phyloP scores from a whole-genome alignment of 1,140 invertebrate species.

The Helicoverpa armigera region DNA sequence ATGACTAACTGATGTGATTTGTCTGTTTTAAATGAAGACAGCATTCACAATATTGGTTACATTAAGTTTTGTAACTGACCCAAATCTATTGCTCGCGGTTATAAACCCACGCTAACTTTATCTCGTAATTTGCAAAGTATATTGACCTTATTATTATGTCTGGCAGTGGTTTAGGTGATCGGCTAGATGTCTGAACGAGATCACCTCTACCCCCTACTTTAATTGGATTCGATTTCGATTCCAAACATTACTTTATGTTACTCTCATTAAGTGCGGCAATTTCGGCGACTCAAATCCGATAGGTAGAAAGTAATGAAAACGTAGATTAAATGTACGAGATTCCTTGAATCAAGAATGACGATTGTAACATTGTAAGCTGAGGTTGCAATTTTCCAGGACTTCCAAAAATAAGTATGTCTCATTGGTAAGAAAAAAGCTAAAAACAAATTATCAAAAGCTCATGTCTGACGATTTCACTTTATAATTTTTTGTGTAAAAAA shows the following conservation, averaged over 20 bases:
- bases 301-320: constrained; percentile 38
- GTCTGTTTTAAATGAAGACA: too few relatives aligned
- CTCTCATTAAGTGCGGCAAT: constrained; percentile 29
- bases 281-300: constrained; percentile 29
- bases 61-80: too few relatives aligned
- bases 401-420: background rate
- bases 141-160: constrained; percentile 24
- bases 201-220: background rate
- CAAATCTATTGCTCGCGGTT: too few relatives aligned
- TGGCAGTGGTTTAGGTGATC: background rate
- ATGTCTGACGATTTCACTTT: too few relatives aligned
- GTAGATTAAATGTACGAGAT: constrained; percentile 22
- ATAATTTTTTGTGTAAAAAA: too few relatives aligned
- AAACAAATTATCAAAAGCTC: too few relatives aligned
- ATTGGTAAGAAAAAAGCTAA: background rate
- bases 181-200: background rate
- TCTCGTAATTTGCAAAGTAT: background rate
- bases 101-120: background rate
- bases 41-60: too few relatives aligned
- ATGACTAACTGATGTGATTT: too few relatives aligned
- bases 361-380: background rate
- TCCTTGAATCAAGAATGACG: constrained; percentile 15
- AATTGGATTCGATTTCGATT: constrained; percentile 31
- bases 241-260: constrained; percentile 36
- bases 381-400: background rate